These are phyloP conservation scores for Scleropages formosus DNA, from an alignment of 2,797 vertebrate genomes.

Conservation along the genomic window DNA sequence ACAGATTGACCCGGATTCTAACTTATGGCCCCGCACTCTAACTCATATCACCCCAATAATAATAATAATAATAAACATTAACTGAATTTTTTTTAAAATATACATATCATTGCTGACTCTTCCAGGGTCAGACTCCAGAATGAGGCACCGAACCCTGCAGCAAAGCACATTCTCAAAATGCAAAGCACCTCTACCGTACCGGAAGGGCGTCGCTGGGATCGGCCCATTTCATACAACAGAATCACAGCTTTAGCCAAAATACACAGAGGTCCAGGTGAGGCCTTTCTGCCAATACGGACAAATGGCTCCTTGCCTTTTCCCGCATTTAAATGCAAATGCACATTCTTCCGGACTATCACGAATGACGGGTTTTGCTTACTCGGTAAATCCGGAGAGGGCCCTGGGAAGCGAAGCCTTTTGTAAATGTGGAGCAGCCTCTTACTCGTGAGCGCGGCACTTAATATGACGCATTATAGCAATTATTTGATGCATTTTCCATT, in stretches of 20 bases:
- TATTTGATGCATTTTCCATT: constrained; percentile 48
- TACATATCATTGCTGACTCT: too few species aligned
- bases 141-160: too few species aligned
- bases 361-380: constrained; percentile 18
- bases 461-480: constrained; percentile 53
- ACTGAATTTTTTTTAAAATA: too few species aligned
- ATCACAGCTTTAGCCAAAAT: neutral
- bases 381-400: constrained; percentile 4
- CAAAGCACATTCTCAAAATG: too few species aligned
- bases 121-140: too few species aligned
- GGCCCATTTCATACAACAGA: too few species aligned
- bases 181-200: too few species aligned
- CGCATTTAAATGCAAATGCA: constrained; percentile 23
- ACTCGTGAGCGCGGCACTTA: constrained; percentile 43
- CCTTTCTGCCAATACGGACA: neutral
- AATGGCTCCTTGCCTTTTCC: neutral
- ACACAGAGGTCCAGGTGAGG: constrained; percentile 11
- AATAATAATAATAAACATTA: too few species aligned
- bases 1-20: too few species aligned
- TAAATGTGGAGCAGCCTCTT: constrained; percentile 37
- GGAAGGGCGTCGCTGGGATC: too few species aligned
- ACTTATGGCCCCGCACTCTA: too few species aligned
- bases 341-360: neutral
- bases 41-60: too few species aligned
- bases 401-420: constrained; percentile 21